These are phyloP conservation scores for Pteronura brasiliensis DNA, from an alignment of 2,113 vertebrate genomes.

Conservation along the genomic window DNA sequence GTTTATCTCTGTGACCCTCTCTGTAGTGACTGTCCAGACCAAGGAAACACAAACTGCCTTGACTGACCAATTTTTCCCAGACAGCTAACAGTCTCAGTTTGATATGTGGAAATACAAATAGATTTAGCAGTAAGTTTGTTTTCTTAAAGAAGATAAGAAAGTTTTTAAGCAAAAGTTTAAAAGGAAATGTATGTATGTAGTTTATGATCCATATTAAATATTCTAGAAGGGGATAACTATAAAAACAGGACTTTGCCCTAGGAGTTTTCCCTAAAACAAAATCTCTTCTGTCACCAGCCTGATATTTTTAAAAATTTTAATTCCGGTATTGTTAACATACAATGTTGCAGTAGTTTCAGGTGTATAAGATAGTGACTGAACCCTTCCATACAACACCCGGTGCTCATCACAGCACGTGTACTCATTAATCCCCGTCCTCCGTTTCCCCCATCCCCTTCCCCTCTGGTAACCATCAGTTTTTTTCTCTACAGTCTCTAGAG, in stretches of 20 bases:
- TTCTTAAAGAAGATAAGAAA: conserved; percentile 37
- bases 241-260: conserved; percentile 20
- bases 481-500: neutral
- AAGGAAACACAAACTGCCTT: neutral
- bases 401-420: neutral
- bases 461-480: neutral
- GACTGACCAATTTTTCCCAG: neutral
- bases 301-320: neutral
- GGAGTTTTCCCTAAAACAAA: conserved; percentile 45
- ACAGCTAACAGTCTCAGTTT: neutral
- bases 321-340: neutral
- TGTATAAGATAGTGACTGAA: neutral
- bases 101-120: neutral
- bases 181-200: neutral
- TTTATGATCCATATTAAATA: conserved; percentile 36
- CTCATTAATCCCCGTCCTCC: neutral
- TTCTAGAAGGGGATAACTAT: neutral
- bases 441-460: neutral
- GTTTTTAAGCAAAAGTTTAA: conserved; percentile 15
- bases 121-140: neutral
- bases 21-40: neutral
- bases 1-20: neutral
- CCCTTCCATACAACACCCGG: neutral
- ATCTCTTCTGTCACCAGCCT: neutral
- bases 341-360: neutral